Evolutionary conservation across 1,140 invertebrate genomes (phyloP).

Genomic region (Lethocerus indicus): DNA sequence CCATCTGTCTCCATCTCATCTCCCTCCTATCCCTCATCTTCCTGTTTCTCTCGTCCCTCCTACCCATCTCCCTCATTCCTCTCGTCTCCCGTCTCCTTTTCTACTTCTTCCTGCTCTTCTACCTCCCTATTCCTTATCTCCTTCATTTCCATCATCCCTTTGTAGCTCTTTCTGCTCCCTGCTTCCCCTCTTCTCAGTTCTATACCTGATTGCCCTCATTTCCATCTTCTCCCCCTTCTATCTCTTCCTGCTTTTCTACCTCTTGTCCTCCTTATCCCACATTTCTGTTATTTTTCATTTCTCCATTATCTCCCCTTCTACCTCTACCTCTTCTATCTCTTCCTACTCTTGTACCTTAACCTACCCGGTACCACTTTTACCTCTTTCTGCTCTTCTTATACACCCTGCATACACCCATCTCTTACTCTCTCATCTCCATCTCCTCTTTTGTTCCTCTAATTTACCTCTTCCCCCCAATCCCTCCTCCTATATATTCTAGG

Average conservation of each 20-base stretch:
- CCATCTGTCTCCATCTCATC: not conserved
- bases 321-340: not conserved
- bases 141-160: not conserved
- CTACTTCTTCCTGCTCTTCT: not conserved
- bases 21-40: not conserved
- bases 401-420: not conserved
- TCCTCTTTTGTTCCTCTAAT: not conserved
- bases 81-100: not conserved
- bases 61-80: not conserved
- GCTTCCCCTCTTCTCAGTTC: not conserved
- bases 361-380: not conserved
- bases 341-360: not conserved
- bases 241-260: not conserved
- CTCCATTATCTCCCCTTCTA: not conserved
- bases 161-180: not conserved
- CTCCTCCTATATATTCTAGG: no score
- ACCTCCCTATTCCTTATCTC: not conserved
- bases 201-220: not conserved
- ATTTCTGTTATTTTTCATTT: not conserved
- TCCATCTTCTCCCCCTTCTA: not conserved
- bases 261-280: not conserved
- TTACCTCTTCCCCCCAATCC: not conserved
- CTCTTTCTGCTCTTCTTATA: not conserved
- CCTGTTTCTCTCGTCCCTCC: not conserved
- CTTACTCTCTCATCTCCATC: not conserved